Conservation (phyloP, 1,140 invertebrate genomes). For the Lordiphosa mommai region DNA sequence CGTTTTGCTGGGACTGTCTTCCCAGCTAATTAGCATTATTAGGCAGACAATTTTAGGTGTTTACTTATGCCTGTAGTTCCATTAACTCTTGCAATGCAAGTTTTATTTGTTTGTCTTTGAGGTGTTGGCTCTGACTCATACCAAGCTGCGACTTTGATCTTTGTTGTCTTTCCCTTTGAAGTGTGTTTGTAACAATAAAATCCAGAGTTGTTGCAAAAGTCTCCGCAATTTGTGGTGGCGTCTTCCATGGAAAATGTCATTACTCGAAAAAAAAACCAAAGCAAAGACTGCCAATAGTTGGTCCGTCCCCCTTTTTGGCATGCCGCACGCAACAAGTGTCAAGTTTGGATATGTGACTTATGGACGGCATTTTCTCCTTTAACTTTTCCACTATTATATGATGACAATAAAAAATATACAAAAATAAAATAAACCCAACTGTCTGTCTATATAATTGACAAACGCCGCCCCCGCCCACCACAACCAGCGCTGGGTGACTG, state of each 20-base stretch:
- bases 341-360: conserved; percentile 41
- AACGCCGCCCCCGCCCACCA: conserved; percentile 18
- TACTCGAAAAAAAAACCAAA: conserved; percentile 27
- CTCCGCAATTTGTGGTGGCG: conserved; percentile 50
- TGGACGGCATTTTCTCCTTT: conserved; percentile 39
- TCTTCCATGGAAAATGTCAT: conserved; percentile 47
- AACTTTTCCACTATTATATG: conserved; percentile 51
- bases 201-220: conserved; percentile 36
- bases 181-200: conserved; percentile 54
- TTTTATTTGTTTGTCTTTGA: conserved; percentile 28
- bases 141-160: conserved; percentile 51
- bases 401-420: conserved; percentile 58
- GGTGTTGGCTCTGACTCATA: conserved; percentile 39
- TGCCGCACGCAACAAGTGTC: conserved; percentile 71
- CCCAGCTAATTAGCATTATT: conserved; percentile 73
- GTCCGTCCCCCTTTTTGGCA: conserved; percentile 19
- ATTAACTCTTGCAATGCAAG: conserved; percentile 29
- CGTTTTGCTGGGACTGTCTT: conserved; percentile 38
- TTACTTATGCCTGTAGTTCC: too few species aligned
- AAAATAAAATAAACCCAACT: conserved; percentile 22
- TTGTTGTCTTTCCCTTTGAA: conserved; percentile 63
- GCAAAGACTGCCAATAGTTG: conserved; percentile 23
- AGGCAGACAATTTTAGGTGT: conserved; percentile 62
- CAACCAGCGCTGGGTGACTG: not conserved
- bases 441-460: conserved; percentile 44